Conservation (phyloP, 2,113 vertebrate species). For the Synodontis membranacea region DNA sequence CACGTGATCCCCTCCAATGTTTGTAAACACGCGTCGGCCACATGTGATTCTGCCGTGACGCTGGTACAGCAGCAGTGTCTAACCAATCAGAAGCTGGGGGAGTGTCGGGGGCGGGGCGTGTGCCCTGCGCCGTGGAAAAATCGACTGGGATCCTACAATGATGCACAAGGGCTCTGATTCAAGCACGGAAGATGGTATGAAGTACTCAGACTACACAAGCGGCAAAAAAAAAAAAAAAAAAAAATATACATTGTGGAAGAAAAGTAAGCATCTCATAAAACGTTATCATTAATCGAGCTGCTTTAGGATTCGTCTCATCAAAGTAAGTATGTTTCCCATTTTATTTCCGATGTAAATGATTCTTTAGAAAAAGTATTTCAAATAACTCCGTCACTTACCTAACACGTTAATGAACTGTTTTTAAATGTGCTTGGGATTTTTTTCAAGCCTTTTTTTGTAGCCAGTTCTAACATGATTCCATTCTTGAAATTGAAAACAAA, state of each 20-base stretch:
- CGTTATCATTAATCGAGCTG: neutral
- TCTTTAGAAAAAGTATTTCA: neutral
- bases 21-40: constrained; percentile 82
- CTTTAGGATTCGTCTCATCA: neutral
- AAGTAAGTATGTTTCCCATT: constrained; percentile 20
- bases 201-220: constrained; percentile 47
- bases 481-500: neutral
- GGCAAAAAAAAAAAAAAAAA: constrained; percentile 22
- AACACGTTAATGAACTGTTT: no score
- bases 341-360: neutral
- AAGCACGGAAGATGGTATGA: constrained; percentile 56
- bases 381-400: neutral
- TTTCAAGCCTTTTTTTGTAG: neutral
- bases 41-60: constrained; percentile 74
- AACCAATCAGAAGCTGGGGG: constrained; percentile 71
- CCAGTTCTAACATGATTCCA: neutral
- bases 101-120: constrained; percentile 70
- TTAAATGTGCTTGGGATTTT: neutral
- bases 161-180: constrained; percentile 55
- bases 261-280: neutral
- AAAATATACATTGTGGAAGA: neutral
- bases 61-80: constrained; percentile 46
- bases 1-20: constrained; percentile 77
- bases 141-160: constrained; percentile 65
- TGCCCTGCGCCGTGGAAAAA: constrained; percentile 74